Evolutionary conservation across 1,140 invertebrate species (phyloP), one percentile per base, ranked within the genome.

Genomic region (Holotrichia oblita): DNA sequence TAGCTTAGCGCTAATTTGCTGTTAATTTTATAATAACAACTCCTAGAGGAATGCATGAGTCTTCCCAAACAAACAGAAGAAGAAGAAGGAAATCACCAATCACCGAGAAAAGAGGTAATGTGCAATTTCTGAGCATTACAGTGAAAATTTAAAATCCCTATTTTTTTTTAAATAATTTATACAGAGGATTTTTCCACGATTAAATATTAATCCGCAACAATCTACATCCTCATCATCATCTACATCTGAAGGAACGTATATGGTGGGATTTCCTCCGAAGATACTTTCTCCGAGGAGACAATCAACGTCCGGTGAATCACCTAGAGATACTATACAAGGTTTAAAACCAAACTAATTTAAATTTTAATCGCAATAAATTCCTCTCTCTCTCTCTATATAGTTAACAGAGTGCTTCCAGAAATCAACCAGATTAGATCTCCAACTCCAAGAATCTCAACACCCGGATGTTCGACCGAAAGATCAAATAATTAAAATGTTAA

Each of bases 251-350:
- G 27, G 12, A 10, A 74, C 40, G n/a, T 74, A 74, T 34, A 42
- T 74, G 12, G 77, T 78, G 3, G 40, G 61, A 24, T 78, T 78
- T 78, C 14, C 59, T n/a, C 77, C 77, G 27, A 78, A 78, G 59
- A 14, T 78, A 22, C 64, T 78, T 40, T 73, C 77, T 40, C 77
- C 77, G 4, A 24, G 76, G 27, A 34, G n/a, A 74, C 34, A 14
- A 24, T 74, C 73, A 73, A 40, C 72, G 0, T 41, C 34, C 40
- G 41, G 40, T 74, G 73, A 74, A n/a, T 42, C 73, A 22, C 41
- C 40, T 17, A 42, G 41, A 41, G 27, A 74, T 42, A 34, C 2
- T 4, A 74, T 74, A 41, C 73, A 74, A 74, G 73, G 73, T 74
- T 69, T 22, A 12, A 22, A 74, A 74, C 14, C 6, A 0, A 34